Percentiles rank a stretch among this genome's conserved stretches.
Evolutionary conservation across 2,797 vertebrate genomes (phyloP).

Genomic region (Astyanax mexicanus): DNA sequence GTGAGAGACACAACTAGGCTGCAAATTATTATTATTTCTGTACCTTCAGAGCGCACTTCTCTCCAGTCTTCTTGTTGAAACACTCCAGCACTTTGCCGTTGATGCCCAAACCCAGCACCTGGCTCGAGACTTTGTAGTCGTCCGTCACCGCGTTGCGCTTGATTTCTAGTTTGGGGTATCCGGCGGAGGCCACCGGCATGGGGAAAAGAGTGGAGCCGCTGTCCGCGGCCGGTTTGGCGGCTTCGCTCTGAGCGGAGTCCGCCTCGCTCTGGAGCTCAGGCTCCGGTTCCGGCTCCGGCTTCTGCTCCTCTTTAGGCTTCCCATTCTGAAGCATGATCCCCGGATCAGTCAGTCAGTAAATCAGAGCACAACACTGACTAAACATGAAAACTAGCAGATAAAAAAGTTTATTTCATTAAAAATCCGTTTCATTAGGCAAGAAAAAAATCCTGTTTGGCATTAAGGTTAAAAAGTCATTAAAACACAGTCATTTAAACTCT

Average conservation of each 20-base stretch:
- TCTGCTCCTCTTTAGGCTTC: constrained; percentile 66
- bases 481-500: neutral
- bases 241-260: constrained; percentile 18
- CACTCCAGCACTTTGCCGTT: constrained; percentile 98
- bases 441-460: too few species aligned
- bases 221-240: constrained; percentile 36
- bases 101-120: constrained; percentile 95
- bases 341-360: neutral
- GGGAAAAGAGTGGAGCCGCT: constrained; percentile 66
- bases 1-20: too few species aligned
- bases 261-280: neutral
- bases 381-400: too few species aligned
- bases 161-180: constrained; percentile 83
- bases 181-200: constrained; percentile 68
- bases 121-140: constrained; percentile 93
- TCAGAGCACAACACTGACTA: too few species aligned
- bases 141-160: constrained; percentile 95
- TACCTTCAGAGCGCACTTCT: constrained; percentile 98
- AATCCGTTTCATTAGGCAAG: too few species aligned
- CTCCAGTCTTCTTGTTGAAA: constrained; percentile 87
- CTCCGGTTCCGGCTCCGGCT: constrained; percentile 54
- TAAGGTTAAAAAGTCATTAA: neutral
- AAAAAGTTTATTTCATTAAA: too few species aligned
- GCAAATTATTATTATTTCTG: too few species aligned
- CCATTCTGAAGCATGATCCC: constrained; percentile 79